Evolutionary conservation across 2,797 vertebrate genomes (phyloP), one percentile per base, ranked within the genome.

Genomic region (Aphelocoma californica): DNA sequence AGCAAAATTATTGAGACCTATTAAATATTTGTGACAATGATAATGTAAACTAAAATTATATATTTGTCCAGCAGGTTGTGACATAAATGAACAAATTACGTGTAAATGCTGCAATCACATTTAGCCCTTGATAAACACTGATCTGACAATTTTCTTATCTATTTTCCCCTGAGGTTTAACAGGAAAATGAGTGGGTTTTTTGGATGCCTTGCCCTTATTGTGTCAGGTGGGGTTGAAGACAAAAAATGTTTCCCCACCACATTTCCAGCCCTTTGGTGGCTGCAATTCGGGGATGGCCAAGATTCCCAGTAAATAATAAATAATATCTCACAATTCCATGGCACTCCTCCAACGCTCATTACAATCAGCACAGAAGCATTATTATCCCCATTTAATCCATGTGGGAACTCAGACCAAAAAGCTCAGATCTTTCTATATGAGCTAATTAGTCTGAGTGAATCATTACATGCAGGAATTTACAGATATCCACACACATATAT

Each of bases 401-500:
- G 53, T 54, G 48, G 83, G 88, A 67, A 53, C 44, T 40, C 86
- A 48, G 36, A 72, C 26, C 31, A 62, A 40, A 75, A 38, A 40
- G 61, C 86, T 77, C 56, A 31, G 25, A 32, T 84, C 74, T 79
- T 56, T n/a, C 29, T 34, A 1, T 28, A 53, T 28, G 26, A 73
- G 7, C 67, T 85, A 73, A 86, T 86, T 84, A 88, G 26, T 29
- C 60, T 14, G 48, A 77, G 73, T 70, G 66, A 62, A 56, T 86
- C 45, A 42, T 53, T 29, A 38, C 8, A 16, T 45, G 51, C 28
- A 60, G 36, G 84, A 44, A n/a, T 61, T 26, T 51, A 8, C 20
- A n/a, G 26, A 9, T 24, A 16, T n/a, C 29, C 1, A 13, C 6
- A 26, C 0, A 5, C 1, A 29, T 1, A 18, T 5, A 28, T 8